Base-by-base conservation (phyloP, 2,888 invertebrate species). In the Germaria angustata region DNA sequence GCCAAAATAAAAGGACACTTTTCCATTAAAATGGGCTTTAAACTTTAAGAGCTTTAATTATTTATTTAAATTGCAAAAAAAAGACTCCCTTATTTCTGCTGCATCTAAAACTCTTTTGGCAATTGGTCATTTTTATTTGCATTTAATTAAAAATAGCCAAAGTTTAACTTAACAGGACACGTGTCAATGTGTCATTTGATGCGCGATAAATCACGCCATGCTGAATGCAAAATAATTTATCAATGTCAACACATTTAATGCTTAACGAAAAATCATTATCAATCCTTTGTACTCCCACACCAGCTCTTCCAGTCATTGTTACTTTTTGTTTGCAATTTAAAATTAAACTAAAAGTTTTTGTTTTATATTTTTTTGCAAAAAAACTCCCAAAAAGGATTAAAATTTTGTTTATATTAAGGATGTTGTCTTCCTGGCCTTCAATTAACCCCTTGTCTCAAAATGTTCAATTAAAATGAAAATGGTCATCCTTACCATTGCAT, bases 121-220 rank as follows among this genome's bases (percentile, higher is more conserved):
- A 86, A 89, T 87, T 88, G 89, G 90, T 89, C 90, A 90, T 87
- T 90, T 89, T 85, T 89, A 88, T 89, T 89, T 89, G 89, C 89
- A 90, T 89, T 89, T 89, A 89, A 89, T 89, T 89, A 89, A 89
- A 89, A 89, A 88, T 81, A 83, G 80, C 87, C 86, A 86, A 86
- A 86, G 81, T 77, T 80, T 72, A 77, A 69, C 59, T 77, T 71
- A 78, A 69, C 78, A 84, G 87, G 88, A 86, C 89, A 89, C 89
- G 89, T 88, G 89, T 89, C 90, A 88, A 87, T 88, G 88, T 87
- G 87, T 87, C 86, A 85, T 81, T 77, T 81, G 82, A 84, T 86
- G 87, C 86, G 89, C 88, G 88, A 89, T 89, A 89, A 89, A 89
- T 89, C 89, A 89, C 89, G 88, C 89, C 88, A 88, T 87, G 87